A percentile compares a stretch with the other conserved stretches of the same genome.
phyloP scores from a whole-genome alignment of 2,797 vertebrate species.

The Sternotherus odoratus region DNA sequence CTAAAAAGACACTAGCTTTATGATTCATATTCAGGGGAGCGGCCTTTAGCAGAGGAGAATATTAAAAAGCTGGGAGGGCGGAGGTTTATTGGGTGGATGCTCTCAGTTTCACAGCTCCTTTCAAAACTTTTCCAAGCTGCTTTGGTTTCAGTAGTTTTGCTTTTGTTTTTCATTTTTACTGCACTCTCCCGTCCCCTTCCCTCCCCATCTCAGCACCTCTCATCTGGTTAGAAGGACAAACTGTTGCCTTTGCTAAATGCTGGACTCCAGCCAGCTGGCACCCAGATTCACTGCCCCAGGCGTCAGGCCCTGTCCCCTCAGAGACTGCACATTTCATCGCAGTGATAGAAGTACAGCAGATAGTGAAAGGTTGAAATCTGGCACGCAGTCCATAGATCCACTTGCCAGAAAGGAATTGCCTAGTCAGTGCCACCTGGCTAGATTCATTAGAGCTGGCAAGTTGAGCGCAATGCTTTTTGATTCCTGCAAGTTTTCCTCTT shows the following conservation, averaged over 20 bases:
- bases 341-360: not conserved
- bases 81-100: not conserved
- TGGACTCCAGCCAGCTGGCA: slow-evolving; percentile 50
- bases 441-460: not conserved
- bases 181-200: not conserved
- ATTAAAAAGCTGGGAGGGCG: not conserved
- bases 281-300: not conserved
- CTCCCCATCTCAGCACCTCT: slow-evolving; percentile 5
- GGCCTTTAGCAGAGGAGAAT: slow-evolving; percentile 15
- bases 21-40: slow-evolving; percentile 21
- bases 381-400: not conserved
- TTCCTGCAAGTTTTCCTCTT: not conserved
- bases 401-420: not conserved
- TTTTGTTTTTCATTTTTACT: not conserved
- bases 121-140: not conserved
- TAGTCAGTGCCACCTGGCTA: not conserved
- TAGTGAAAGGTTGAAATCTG: not conserved
- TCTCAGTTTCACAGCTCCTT: not conserved
- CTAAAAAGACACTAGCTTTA: slow-evolving; percentile 25
- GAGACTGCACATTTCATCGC: slow-evolving; percentile 25
- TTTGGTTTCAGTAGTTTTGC: not conserved
- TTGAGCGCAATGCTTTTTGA: not conserved
- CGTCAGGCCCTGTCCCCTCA: slow-evolving; percentile 42
- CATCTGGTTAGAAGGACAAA: slow-evolving; percentile 43
- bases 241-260: slow-evolving; percentile 20